phyloP scores from a whole-genome alignment of 2,113 vertebrate species.

The Mandrillus leucophaeus region DNA sequence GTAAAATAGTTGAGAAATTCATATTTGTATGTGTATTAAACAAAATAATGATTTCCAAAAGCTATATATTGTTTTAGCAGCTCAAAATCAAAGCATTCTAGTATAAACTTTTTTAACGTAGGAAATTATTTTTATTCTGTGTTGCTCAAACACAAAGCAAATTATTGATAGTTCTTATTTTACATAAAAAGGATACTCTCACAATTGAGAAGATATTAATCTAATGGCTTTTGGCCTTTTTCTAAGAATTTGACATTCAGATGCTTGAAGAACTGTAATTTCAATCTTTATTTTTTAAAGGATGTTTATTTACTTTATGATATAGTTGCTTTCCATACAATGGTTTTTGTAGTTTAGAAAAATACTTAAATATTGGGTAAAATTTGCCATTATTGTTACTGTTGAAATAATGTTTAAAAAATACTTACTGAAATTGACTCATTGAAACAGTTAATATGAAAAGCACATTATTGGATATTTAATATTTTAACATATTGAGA shows the following conservation, averaged over 20 bases:
- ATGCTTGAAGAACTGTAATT: neutral
- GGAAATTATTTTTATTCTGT: neutral
- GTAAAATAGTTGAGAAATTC: neutral
- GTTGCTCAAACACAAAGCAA: neutral
- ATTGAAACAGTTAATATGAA: neutral
- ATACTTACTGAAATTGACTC: neutral
- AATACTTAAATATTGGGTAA: neutral
- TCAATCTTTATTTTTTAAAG: neutral
- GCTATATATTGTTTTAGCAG: neutral
- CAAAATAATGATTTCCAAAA: neutral
- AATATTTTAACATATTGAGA: neutral
- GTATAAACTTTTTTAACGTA: neutral
- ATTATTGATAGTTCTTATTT: neutral
- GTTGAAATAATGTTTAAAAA: conserved; percentile 7
- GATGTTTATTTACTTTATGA: neutral
- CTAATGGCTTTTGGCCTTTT: neutral
- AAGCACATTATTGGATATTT: neutral
- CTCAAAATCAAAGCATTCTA: neutral
- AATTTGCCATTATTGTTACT: neutral
- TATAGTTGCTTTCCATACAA: neutral
- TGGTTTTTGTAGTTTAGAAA: conserved; percentile 18
- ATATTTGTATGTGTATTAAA: neutral
- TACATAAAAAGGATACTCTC: neutral
- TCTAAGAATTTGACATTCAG: neutral
- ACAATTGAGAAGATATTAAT: neutral